Percentiles rank a stretch among this genome's conserved stretches.
These are phyloP conservation scores for Burhinus oedicnemus DNA, from an alignment of 2,113 vertebrate genomes.

Conservation along the genomic window DNA sequence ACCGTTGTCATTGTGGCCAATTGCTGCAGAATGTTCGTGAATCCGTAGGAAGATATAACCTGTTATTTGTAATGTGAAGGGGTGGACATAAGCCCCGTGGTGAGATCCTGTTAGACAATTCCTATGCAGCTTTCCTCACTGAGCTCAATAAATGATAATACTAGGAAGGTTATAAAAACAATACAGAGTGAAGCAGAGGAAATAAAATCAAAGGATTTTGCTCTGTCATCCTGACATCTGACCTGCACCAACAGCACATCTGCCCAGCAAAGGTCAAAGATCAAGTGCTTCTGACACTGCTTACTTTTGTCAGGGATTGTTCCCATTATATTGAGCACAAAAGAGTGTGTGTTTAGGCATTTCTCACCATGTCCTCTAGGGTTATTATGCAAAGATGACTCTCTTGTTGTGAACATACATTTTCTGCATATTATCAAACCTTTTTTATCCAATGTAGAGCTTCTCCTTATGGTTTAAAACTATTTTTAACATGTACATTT, in stretches of 20 bases:
- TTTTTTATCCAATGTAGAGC: background rate
- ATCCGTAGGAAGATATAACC: background rate
- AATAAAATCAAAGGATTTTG: background rate
- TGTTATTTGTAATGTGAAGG: background rate
- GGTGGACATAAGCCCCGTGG: rapidly evolving
- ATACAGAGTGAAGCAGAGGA: background rate
- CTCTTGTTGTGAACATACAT: background rate
- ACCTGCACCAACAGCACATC: background rate
- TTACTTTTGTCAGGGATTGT: background rate
- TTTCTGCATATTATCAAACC: background rate
- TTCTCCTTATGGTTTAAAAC: background rate
- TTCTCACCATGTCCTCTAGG: background rate
- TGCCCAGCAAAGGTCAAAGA: background rate
- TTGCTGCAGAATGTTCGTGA: background rate
- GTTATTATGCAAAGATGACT: background rate
- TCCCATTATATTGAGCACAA: background rate
- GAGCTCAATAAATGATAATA: background rate
- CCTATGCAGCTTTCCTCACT: background rate
- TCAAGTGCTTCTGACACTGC: background rate
- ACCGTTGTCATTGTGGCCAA: background rate
- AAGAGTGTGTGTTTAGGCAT: background rate
- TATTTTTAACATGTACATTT: background rate
- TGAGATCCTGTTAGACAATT: background rate
- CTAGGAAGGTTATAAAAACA: background rate
- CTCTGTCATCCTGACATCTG: background rate